These are phyloP conservation scores for Salminus brasiliensis DNA, from an alignment of 2,113 vertebrate genomes.

Conservation along the genomic window DNA sequence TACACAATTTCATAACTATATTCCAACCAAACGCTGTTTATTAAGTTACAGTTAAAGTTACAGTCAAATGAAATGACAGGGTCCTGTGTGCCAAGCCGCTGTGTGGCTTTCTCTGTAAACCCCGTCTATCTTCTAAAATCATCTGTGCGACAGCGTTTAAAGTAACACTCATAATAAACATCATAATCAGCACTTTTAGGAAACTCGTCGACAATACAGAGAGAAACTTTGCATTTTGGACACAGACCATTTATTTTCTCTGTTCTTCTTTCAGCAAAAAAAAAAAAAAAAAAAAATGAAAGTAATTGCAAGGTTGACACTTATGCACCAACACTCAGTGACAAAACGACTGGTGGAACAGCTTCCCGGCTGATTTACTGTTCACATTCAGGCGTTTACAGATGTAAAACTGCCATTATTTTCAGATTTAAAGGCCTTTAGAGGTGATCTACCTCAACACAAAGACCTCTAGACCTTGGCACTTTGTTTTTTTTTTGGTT, in stretches of 20 bases:
- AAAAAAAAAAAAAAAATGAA: conserved; percentile 3
- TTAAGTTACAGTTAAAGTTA: too few species aligned
- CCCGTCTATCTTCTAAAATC: not conserved
- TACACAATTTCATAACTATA: too few species aligned
- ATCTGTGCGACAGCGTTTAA: not conserved
- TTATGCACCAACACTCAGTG: not conserved
- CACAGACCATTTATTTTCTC: conserved; percentile 24
- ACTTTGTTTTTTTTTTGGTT: not conserved
- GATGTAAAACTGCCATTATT: too few species aligned
- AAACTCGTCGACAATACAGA: conserved; percentile 17
- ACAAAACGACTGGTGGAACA: not conserved
- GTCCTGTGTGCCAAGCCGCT: too few species aligned
- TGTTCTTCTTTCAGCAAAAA: conserved; percentile 23
- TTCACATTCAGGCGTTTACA: not conserved
- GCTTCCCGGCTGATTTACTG: conserved; percentile 11
- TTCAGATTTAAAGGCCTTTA: not conserved
- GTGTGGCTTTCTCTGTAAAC: too few species aligned
- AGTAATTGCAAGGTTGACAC: conserved; percentile 11
- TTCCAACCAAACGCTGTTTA: too few species aligned
- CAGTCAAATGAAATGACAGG: too few species aligned
- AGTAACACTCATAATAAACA: not conserved
- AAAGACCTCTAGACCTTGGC: not conserved
- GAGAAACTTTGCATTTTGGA: conserved; percentile 4
- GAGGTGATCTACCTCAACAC: not conserved
- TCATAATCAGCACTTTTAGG: conserved; percentile 13